A percentile compares a stretch with the other conserved stretches of the same genome.
phyloP scores from a whole-genome alignment of 2,888 invertebrate species.

The Deilephila elpenor region DNA sequence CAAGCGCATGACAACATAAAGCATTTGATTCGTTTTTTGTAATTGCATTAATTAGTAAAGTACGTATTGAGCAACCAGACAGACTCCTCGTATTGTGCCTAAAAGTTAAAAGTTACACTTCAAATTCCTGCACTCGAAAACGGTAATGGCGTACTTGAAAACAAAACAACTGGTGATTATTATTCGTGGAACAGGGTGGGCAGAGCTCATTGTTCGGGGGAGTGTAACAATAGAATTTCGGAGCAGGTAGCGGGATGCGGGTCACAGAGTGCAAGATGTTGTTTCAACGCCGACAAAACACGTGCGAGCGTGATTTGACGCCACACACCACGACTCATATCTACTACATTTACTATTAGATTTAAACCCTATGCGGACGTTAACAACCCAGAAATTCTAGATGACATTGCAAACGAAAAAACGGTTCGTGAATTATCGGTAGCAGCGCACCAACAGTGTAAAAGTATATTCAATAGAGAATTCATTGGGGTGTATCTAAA shows the following conservation, averaged over 20 bases:
- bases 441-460: constrained; percentile 49
- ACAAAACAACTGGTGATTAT: constrained; percentile 63
- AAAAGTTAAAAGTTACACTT: constrained; percentile 41
- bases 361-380: background rate
- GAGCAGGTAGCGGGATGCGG: constrained; percentile 79
- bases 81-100: constrained; percentile 39
- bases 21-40: constrained; percentile 48
- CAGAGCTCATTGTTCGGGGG: constrained; percentile 63
- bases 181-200: constrained; percentile 66
- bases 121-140: constrained; percentile 61
- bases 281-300: constrained; percentile 54
- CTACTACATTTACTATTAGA: background rate
- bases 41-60: constrained; percentile 52
- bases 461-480: constrained; percentile 52
- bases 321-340: constrained; percentile 46
- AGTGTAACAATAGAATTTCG: constrained; percentile 60
- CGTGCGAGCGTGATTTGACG: constrained; percentile 63
- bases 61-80: constrained; percentile 43
- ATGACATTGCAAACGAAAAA: constrained; percentile 35
- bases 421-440: constrained; percentile 32
- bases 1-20: constrained; percentile 52
- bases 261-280: constrained; percentile 57
- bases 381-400: constrained; percentile 9
- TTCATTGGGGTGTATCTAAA: constrained; percentile 68
- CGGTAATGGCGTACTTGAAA: constrained; percentile 58